Percentiles rank a stretch among this genome's conserved stretches.
phyloP scores from a whole-genome alignment of 1,140 invertebrate species.

The Ceratosolen solmsi region DNA sequence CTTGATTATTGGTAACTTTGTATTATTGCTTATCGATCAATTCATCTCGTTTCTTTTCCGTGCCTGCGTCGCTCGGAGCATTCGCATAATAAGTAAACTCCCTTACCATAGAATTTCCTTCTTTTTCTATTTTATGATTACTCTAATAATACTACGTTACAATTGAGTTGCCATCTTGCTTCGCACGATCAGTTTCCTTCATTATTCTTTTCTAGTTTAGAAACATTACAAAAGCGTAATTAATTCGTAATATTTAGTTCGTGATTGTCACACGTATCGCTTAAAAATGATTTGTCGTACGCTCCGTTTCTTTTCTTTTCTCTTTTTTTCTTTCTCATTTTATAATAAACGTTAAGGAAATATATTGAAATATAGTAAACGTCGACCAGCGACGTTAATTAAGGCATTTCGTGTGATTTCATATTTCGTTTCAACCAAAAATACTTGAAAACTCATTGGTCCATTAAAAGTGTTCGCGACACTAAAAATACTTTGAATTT shows the following conservation, averaged over 20 bases:
- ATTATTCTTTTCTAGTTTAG: background rate
- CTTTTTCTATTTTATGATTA: conserved; percentile 23
- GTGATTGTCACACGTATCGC: background rate
- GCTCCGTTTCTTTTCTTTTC: background rate
- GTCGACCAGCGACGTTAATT: conserved; percentile 28
- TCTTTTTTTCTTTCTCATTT: background rate
- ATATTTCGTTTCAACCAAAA: conserved; percentile 3
- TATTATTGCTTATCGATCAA: conserved; percentile 14
- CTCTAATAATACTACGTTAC: conserved; percentile 48
- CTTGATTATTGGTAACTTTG: conserved; percentile 28
- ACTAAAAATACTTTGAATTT: conserved; percentile 14
- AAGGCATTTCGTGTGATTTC: background rate
- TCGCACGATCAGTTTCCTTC: background rate
- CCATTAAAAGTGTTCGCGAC: background rate
- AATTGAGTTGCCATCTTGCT: conserved; percentile 5
- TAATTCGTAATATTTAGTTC: background rate
- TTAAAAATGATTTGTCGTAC: background rate
- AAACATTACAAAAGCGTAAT: background rate
- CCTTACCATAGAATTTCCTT: background rate
- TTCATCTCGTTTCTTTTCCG: background rate
- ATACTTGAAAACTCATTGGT: conserved; percentile 39
- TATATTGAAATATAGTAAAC: background rate
- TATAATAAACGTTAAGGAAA: background rate
- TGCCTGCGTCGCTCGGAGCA: background rate
- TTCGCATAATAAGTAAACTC: background rate